Percentiles rank a stretch among this genome's conserved stretches.
Conservation (phyloP, 2,888 invertebrate species). For the Trichacis sp. region DNA sequence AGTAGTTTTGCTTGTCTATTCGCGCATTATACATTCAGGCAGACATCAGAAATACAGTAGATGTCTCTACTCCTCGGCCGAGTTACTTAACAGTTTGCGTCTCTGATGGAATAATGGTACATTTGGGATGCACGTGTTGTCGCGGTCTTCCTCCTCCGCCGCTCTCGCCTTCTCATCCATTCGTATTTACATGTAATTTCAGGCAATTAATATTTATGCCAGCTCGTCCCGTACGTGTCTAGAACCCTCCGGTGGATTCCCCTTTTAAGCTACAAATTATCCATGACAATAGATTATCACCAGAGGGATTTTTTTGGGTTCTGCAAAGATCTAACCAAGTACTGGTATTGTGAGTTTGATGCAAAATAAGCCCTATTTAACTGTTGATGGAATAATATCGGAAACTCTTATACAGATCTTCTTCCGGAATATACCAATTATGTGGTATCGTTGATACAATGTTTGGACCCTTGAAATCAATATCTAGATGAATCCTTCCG, state of each 20-base stretch:
- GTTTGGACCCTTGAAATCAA: too few species aligned
- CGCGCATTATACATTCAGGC: constrained; percentile 37
- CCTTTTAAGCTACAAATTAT: background rate
- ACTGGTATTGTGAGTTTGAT: too few species aligned
- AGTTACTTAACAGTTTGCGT: constrained; percentile 64
- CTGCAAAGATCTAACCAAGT: too few species aligned
- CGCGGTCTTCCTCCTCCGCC: constrained; percentile 41
- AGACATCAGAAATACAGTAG: constrained; percentile 41
- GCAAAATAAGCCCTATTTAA: too few species aligned
- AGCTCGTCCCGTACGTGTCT: constrained; percentile 44
- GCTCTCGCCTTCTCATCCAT: constrained; percentile 45
- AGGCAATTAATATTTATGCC: constrained; percentile 66
- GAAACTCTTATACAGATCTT: too few species aligned
- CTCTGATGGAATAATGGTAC: constrained; percentile 67
- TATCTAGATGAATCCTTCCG: too few species aligned
- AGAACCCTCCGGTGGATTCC: constrained; percentile 16
- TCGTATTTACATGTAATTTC: constrained; percentile 65
- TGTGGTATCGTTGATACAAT: too few species aligned
- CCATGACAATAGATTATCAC: background rate
- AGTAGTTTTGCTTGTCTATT: constrained; percentile 30
- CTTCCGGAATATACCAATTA: too few species aligned
- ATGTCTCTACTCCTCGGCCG: constrained; percentile 52
- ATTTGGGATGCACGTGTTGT: constrained; percentile 66
- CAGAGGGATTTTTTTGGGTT: too few species aligned
- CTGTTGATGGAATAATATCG: too few species aligned